Base-by-base conservation (phyloP, 2,888 invertebrate species). In the Drosophila phalerata region DNA sequence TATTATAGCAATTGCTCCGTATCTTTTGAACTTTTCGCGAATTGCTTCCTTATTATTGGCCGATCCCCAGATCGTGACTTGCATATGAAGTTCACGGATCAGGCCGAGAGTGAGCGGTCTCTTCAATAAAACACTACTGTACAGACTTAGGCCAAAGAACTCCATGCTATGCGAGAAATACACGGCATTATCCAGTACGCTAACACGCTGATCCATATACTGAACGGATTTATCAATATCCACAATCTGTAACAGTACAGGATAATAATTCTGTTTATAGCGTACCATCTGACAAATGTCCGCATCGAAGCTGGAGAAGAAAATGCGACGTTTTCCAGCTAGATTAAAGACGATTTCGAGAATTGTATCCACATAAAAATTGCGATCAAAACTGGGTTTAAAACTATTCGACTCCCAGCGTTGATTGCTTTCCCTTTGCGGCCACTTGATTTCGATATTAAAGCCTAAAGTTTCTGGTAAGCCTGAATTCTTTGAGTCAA, bases 371-470 rank as follows among this genome's bases (percentile, higher is more conserved):
- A 99, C 94, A 92, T 97, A 99, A 71, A 95, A 93, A 91, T 99
- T 99, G 90, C 98, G 95, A 92, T 99, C 99, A 83, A 97, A 96
- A 5, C 65, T 64, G 90, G 97, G 95, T 90, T 96, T 95, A 91
- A 97, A 96, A 88, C 89, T 63, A 88, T 60, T 28, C 38, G 96
- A 93, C 92, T 98, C 97, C 93, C 95, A 96, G 5, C 96, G 95
- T 22, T 97, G 97, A 91, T 96, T 96, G 93, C 94, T 93, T 57
- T 96, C 92, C 88, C 96, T 95, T 96, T 98, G 97, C 0, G 97
- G 97, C 96, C 98, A 99, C 92, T 99, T 99, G 60, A 99, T 94
- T 93, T 99, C 99, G 58, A 99, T 95, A 92, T 98, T 98, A 90
- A 98, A 98, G 1, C 99, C 99, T 42, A 97, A 96, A 89, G 96